Conservation (phyloP, 2,888 invertebrate species). For the Griposia aprilina region DNA sequence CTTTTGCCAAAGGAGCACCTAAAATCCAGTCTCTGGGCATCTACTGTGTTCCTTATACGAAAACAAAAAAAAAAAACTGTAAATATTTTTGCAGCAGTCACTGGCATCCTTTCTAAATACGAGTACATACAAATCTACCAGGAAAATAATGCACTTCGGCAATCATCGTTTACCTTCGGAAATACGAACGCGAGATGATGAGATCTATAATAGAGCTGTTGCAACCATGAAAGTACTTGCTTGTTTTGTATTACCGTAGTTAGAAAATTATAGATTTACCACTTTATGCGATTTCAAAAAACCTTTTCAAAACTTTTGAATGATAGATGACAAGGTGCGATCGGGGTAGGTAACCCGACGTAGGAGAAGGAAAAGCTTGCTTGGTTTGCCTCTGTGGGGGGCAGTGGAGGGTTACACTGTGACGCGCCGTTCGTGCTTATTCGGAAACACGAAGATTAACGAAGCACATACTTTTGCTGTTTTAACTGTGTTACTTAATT, state of each 20-base stretch:
- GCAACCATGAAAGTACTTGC: not conserved
- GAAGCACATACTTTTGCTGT: not conserved
- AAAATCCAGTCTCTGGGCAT: not conserved
- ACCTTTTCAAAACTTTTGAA: not conserved
- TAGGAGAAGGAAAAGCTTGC: not conserved
- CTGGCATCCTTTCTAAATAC: not conserved
- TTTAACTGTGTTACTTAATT: not conserved
- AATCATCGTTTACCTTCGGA: not conserved
- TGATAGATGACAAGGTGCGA: not conserved
- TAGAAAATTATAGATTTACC: no score
- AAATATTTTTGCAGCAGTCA: not conserved
- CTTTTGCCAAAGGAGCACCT: not conserved
- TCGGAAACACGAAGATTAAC: not conserved
- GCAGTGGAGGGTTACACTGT: not conserved
- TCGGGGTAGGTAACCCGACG: not conserved
- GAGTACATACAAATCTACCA: no score
- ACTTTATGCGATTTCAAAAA: not conserved
- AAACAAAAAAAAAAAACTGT: not conserved
- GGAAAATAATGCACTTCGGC: not conserved
- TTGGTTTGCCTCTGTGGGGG: not conserved
- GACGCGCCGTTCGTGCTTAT: not conserved
- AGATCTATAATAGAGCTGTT: not conserved
- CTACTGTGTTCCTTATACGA: no score
- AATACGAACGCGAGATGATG: not conserved
- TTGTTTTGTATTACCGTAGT: not conserved